Evolutionary conservation across 2,888 invertebrate species (phyloP).

Genomic region (Microplitis manilae): DNA sequence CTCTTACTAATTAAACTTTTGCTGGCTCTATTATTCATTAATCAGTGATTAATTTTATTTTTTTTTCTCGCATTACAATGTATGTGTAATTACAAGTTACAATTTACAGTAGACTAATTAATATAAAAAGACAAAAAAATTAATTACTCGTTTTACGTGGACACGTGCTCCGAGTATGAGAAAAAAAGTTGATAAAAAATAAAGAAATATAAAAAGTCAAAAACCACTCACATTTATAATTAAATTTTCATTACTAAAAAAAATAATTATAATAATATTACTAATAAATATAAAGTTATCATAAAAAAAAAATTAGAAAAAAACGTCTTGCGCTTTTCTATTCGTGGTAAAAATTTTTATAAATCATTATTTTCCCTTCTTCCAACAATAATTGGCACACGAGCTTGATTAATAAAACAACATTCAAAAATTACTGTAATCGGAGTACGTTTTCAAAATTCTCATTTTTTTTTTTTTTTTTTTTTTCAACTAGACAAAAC

Average conservation of each 20-base stretch:
- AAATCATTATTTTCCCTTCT: background rate
- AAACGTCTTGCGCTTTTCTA: background rate
- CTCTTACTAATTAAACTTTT: no score
- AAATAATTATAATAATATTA: no score
- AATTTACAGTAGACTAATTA: no score
- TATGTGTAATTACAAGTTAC: background rate
- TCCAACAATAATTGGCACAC: background rate
- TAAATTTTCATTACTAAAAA: background rate
- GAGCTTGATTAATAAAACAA: background rate
- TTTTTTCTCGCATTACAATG: background rate
- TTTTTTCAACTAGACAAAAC: background rate
- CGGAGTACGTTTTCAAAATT: no score
- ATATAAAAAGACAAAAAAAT: no score
- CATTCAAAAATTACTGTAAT: no score
- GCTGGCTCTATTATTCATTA: no score
- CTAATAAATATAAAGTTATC: background rate
- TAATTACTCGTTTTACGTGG: no score
- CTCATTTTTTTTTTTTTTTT: background rate
- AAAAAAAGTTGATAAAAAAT: background rate
- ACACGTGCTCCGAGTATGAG: background rate
- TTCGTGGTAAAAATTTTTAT: background rate
- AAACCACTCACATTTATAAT: background rate
- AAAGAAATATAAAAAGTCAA: background rate
- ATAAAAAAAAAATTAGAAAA: background rate
- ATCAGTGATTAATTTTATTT: background rate